These are phyloP conservation scores for Chloroclystis v-ata DNA, from an alignment of 2,888 invertebrate genomes.

Conservation along the genomic window DNA sequence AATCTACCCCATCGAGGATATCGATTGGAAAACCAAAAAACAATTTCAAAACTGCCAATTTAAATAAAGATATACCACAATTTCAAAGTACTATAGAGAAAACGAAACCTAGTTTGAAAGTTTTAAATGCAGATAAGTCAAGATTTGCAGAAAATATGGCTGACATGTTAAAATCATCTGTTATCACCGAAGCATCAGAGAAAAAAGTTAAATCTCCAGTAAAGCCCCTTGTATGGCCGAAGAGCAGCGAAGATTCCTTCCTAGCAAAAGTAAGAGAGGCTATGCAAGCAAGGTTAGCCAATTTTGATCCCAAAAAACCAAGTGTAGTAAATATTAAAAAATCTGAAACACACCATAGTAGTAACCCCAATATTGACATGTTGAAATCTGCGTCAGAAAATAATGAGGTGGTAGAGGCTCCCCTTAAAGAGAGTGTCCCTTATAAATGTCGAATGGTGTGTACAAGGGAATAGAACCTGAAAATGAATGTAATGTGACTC, in stretches of 20 bases:
- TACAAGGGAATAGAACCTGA: constrained; percentile 37
- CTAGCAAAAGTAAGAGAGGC: constrained; percentile 43
- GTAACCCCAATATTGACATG: constrained; percentile 32
- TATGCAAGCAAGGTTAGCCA: constrained; percentile 34
- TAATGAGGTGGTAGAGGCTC: constrained; percentile 25
- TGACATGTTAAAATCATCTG: not conserved
- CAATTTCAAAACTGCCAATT: constrained; percentile 17
- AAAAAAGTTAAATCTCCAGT: not conserved
- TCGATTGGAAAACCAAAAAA: constrained; percentile 10
- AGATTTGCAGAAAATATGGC: constrained; percentile 5
- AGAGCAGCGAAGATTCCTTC: constrained; percentile 36
- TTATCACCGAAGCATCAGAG: constrained; percentile 5
- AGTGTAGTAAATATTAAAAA: constrained; percentile 5
- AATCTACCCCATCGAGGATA: constrained; percentile 18
- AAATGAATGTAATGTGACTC: too few relatives aligned
- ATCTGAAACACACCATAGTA: constrained; percentile 12
- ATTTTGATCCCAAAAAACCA: constrained; percentile 10
- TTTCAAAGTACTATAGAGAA: too few relatives aligned
- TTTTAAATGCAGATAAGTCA: constrained; percentile 1
- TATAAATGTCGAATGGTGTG: constrained; percentile 65
- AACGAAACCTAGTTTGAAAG: constrained; percentile 7
- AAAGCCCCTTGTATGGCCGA: constrained; percentile 29
- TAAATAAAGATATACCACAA: constrained; percentile 6
- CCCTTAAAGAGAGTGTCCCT: constrained; percentile 54
- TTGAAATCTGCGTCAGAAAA: constrained; percentile 42